A percentile compares a stretch with the other conserved stretches of the same genome.
phyloP scores from a whole-genome alignment of 2,797 vertebrate species.

The Lophotriccus pileatus region DNA sequence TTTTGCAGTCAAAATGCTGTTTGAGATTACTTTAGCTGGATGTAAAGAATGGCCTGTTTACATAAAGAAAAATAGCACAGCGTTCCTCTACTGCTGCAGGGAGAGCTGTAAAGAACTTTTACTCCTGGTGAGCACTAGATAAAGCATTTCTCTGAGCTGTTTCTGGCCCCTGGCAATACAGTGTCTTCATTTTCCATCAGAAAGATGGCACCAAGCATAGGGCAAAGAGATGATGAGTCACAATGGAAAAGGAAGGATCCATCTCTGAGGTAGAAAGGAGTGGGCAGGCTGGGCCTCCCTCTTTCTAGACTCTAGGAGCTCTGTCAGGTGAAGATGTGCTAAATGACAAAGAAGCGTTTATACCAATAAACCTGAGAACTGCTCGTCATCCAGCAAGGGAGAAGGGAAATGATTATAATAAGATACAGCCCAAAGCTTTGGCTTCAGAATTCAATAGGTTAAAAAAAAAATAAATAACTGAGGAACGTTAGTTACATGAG shows the following conservation, averaged over 20 bases:
- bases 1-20: slow-evolving; percentile 26
- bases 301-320: not conserved
- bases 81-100: not conserved
- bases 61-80: not conserved
- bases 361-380: not conserved
- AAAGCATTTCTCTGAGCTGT: not conserved
- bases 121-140: not conserved
- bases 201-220: not conserved
- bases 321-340: not conserved
- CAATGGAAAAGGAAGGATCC: not conserved
- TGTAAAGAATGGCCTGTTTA: slow-evolving; percentile 35
- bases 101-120: not conserved
- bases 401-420: not conserved
- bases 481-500: not conserved
- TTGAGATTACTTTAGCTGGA: not conserved
- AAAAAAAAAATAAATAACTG: not conserved
- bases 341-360: not conserved
- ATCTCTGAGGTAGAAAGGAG: not conserved
- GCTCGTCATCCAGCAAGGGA: not conserved
- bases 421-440: rapidly evolving
- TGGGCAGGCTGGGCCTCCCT: rapidly evolving
- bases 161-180: not conserved
- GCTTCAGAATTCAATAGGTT: not conserved
- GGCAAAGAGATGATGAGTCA: not conserved
- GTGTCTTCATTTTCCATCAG: not conserved